Percentiles rank a stretch among this genome's conserved stretches.
phyloP scores from a whole-genome alignment of 2,113 vertebrate genomes.

The Cyprinodon tularosa region DNA sequence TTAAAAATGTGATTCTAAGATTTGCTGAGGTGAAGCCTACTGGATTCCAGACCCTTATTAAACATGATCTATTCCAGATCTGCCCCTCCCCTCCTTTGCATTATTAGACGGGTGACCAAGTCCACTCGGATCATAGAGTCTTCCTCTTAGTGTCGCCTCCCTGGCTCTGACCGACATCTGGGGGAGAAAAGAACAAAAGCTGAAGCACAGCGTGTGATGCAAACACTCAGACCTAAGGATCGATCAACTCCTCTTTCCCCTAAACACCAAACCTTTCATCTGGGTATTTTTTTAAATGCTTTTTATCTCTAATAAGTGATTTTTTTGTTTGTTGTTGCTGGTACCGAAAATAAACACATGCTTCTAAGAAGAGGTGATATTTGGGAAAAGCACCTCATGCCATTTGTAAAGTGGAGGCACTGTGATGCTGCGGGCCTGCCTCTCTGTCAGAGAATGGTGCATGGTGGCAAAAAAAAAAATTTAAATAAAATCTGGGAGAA shows the following conservation, averaged over 20 bases:
- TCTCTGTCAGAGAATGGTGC: no score
- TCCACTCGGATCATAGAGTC: conserved; percentile 70
- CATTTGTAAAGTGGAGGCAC: no score
- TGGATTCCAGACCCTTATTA: conserved; percentile 27
- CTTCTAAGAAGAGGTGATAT: no score
- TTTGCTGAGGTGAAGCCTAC: conserved; percentile 21
- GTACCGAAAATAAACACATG: no score
- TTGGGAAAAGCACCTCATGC: no score
- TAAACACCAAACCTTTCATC: background rate
- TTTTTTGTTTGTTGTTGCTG: no score
- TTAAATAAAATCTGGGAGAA: no score
- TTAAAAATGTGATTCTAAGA: conserved; percentile 35
- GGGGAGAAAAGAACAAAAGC: conserved; percentile 10
- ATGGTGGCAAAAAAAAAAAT: no score
- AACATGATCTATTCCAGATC: conserved; percentile 9
- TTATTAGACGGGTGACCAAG: background rate
- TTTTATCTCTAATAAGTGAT: no score
- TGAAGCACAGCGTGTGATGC: background rate
- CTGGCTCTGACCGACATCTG: conserved; percentile 81
- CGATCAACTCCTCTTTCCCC: background rate
- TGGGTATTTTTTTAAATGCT: background rate
- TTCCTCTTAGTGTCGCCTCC: conserved; percentile 80
- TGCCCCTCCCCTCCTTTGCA: conserved; percentile 13
- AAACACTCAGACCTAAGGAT: background rate
- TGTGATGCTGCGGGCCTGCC: no score